Evolutionary conservation across 2,888 invertebrate genomes (phyloP).

Genomic region (Drosophila maculinotata): DNA sequence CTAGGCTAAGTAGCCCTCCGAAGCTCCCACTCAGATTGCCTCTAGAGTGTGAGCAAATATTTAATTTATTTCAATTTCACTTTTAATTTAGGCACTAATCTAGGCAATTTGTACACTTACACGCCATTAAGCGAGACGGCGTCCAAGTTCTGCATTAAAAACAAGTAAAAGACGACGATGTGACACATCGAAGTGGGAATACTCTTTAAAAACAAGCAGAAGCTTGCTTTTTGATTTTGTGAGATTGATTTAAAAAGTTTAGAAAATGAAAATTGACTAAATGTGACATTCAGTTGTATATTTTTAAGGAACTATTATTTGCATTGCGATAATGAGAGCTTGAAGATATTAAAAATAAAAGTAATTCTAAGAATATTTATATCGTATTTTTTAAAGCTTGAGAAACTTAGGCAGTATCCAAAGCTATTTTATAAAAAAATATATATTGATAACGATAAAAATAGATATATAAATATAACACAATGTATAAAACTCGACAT

Average conservation of each 20-base stretch:
- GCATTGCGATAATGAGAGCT: too few relatives aligned
- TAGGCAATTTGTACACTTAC: constrained; percentile 81
- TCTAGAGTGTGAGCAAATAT: constrained; percentile 61
- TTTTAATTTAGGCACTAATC: constrained; percentile 81
- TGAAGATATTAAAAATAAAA: too few relatives aligned
- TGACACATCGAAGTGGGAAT: constrained; percentile 37
- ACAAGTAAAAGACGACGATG: neutral
- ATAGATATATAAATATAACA: neutral
- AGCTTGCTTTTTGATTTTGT: too few relatives aligned
- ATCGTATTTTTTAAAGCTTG: too few relatives aligned
- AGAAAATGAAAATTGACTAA: neutral
- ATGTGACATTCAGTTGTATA: too few relatives aligned
- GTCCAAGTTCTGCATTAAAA: constrained; percentile 30
- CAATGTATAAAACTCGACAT: constrained; percentile 5
- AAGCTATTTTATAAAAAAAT: too few relatives aligned
- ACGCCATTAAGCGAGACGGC: constrained; percentile 70
- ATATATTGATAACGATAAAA: neutral
- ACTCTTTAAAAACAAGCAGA: constrained; percentile 19
- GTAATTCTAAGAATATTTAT: too few relatives aligned
- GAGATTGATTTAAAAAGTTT: too few relatives aligned
- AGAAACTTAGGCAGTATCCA: too few relatives aligned
- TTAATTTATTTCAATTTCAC: constrained; percentile 81
- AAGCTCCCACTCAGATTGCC: constrained; percentile 23
- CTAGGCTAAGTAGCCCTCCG: constrained; percentile 20
- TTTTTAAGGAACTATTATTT: too few relatives aligned